phyloP scores from a whole-genome alignment of 2,888 invertebrate species.

The Calliopum simillimum region DNA sequence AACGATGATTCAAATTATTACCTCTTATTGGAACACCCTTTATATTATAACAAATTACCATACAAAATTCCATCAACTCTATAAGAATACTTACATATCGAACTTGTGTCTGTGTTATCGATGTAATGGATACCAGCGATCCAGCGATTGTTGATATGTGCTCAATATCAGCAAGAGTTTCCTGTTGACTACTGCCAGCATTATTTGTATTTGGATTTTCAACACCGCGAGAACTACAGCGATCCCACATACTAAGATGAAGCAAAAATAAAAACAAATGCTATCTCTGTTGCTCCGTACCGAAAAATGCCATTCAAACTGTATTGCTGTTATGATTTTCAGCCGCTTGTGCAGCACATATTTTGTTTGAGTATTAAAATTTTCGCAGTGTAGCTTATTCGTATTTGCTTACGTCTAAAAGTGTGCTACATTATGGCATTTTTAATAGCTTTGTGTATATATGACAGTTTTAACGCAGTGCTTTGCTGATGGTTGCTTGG shows the following conservation, averaged over 20 bases:
- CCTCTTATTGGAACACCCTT: too few species aligned
- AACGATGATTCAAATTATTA: too few species aligned
- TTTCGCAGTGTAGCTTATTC: not conserved
- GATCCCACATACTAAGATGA: conserved; percentile 53
- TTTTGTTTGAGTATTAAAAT: not conserved
- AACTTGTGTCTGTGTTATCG: conserved; percentile 70
- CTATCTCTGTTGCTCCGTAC: conserved; percentile 43
- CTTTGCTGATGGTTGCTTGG: not conserved
- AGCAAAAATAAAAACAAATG: conserved; percentile 38
- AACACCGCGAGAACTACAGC: conserved; percentile 62
- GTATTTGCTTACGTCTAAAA: conserved; percentile 42
- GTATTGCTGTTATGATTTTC: not conserved
- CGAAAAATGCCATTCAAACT: conserved; percentile 24
- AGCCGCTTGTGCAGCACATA: not conserved
- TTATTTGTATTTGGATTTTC: conserved; percentile 54
- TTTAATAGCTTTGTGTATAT: not conserved
- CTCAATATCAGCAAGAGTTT: conserved; percentile 74
- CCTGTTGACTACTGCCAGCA: conserved; percentile 66
- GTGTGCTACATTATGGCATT: conserved; percentile 36
- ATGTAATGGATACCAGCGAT: conserved; percentile 73
- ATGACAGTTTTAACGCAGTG: not conserved
- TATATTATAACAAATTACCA: too few species aligned
- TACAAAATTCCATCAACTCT: not conserved
- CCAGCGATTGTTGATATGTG: conserved; percentile 81
- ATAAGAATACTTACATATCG: conserved; percentile 55